Evolutionary conservation across 2,113 vertebrate species (phyloP).

Genomic region (Chloroceryle aenea): DNA sequence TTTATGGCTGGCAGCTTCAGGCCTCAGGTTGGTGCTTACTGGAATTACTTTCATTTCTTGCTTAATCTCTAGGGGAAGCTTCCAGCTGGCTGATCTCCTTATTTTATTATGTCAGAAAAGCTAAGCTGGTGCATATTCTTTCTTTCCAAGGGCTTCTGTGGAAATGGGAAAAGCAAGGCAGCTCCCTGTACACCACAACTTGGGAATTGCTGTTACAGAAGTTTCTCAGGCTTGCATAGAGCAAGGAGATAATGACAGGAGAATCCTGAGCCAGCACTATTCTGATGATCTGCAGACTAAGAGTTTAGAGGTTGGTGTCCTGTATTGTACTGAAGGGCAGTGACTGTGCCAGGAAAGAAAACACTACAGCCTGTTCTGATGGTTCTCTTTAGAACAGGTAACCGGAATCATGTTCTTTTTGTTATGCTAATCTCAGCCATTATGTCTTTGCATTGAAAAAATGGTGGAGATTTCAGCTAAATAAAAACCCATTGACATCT

Average conservation of each 20-base stretch:
- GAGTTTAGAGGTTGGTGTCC: neutral
- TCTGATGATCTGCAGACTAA: neutral
- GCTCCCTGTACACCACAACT: neutral
- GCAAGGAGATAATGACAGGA: neutral
- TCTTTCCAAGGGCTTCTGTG: neutral
- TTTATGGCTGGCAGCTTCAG: neutral
- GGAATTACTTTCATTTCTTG: constrained; percentile 23
- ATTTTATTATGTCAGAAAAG: neutral
- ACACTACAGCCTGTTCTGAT: neutral
- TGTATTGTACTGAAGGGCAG: neutral
- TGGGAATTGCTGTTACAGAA: neutral
- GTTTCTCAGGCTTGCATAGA: neutral
- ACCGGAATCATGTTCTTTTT: neutral
- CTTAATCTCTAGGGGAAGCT: neutral
- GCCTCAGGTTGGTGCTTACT: neutral
- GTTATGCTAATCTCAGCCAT: neutral
- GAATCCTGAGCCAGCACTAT: neutral
- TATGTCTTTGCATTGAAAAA: neutral
- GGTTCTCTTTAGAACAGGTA: neutral
- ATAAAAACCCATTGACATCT: neutral
- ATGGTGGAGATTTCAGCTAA: neutral
- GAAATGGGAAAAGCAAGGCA: neutral
- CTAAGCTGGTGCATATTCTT: neutral
- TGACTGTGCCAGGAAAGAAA: neutral
- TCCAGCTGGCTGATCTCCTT: constrained; percentile 10